A percentile compares a stretch with the other conserved stretches of the same genome.
Evolutionary conservation across 2,888 invertebrate species (phyloP).

Genomic region (Bimastos eiseni): DNA sequence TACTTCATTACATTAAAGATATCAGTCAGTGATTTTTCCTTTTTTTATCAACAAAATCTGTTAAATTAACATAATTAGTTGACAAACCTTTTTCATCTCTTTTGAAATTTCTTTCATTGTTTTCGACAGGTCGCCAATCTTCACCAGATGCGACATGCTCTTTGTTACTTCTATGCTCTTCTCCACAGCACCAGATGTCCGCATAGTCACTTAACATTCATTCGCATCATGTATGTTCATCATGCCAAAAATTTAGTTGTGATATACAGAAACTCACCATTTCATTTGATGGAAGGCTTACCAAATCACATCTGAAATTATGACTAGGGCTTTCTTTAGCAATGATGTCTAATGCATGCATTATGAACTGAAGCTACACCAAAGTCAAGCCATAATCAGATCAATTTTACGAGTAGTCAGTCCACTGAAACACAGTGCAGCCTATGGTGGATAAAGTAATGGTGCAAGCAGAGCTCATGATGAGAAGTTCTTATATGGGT

Average conservation of each 20-base stretch:
- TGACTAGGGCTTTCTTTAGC: too few relatives aligned
- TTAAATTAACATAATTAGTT: neutral
- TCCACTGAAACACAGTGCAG: too few relatives aligned
- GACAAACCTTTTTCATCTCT: slow-evolving; percentile 1
- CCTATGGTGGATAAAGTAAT: too few relatives aligned
- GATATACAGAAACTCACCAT: neutral
- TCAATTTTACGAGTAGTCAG: too few relatives aligned
- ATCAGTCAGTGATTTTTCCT: neutral
- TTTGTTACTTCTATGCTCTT: neutral
- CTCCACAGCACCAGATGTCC: neutral
- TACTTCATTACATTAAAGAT: neutral
- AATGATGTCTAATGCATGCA: too few relatives aligned
- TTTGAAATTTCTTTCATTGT: neutral
- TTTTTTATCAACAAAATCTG: neutral
- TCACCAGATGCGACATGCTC: slow-evolving; percentile 1
- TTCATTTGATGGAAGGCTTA: too few relatives aligned
- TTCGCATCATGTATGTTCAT: neutral
- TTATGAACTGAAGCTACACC: too few relatives aligned
- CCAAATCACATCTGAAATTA: too few relatives aligned
- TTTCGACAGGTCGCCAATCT: neutral
- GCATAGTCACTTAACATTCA: neutral
- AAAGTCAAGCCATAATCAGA: too few relatives aligned
- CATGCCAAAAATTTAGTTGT: neutral
- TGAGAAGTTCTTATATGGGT: too few relatives aligned
- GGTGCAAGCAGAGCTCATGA: too few relatives aligned